These are phyloP conservation scores for Atta colombica DNA, from an alignment of 1,140 invertebrate genomes.

Conservation along the genomic window DNA sequence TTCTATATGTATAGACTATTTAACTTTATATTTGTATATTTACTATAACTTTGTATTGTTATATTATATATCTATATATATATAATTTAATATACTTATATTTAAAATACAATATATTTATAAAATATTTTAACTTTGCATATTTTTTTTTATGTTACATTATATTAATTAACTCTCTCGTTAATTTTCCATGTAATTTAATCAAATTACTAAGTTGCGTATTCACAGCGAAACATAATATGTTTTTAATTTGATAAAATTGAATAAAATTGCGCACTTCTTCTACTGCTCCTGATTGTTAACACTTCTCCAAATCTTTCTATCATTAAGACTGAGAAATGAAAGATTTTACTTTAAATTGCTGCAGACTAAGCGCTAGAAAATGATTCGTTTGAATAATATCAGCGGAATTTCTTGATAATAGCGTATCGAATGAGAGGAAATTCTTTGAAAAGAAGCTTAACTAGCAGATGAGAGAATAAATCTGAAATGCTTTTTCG, in stretches of 20 bases:
- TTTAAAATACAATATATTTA: no score
- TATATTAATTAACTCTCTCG: no score
- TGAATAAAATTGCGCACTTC: neutral
- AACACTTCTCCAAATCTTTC: constrained; percentile 2
- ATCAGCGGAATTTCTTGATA: constrained; percentile 2
- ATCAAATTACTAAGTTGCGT: neutral
- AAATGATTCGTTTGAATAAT: constrained; percentile 28
- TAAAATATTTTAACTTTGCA: no score
- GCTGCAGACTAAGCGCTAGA: neutral
- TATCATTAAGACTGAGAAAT: constrained; percentile 21
- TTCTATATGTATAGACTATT: neutral
- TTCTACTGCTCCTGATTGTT: neutral
- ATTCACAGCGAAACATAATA: neutral
- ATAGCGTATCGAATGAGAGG: neutral
- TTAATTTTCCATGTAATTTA: neutral
- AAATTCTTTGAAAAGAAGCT: neutral
- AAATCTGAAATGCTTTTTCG: neutral
- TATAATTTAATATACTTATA: no score
- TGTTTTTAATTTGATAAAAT: constrained; percentile 27
- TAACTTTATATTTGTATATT: no score
- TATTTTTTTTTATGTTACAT: no score
- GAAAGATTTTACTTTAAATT: constrained; percentile 1
- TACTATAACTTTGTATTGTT: no score
- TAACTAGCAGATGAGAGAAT: neutral
- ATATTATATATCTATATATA: no score